Evolutionary conservation across 2,797 vertebrate species (phyloP).

Genomic region (Lepilemur ruficaudatus): DNA sequence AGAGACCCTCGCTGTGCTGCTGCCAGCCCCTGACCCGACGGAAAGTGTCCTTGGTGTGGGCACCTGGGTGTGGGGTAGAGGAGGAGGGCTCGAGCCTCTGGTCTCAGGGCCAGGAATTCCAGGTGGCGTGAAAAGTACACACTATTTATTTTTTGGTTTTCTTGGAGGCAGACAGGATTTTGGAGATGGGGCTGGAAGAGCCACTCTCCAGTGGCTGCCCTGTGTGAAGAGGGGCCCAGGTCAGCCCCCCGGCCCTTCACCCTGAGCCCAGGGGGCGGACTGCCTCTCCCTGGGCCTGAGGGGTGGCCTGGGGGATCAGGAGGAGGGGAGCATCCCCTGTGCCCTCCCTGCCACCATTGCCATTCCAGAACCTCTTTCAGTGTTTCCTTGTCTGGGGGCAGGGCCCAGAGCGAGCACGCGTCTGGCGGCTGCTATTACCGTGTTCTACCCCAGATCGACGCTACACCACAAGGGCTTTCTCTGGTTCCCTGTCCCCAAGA

Average conservation of each 20-base stretch:
- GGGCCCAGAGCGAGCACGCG: background rate
- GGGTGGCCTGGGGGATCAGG: background rate
- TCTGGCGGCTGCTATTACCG: slow-evolving; percentile 7
- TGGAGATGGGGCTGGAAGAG: slow-evolving; percentile 71
- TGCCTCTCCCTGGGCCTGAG: background rate
- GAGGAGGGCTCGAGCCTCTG: slow-evolving; percentile 89
- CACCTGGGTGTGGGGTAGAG: slow-evolving; percentile 55
- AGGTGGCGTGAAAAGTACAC: slow-evolving; percentile 81
- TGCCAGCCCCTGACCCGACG: background rate
- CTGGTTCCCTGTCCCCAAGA: slow-evolving; percentile 57
- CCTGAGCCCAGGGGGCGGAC: slow-evolving; percentile 85
- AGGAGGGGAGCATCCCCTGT: background rate
- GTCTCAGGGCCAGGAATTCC: slow-evolving; percentile 68
- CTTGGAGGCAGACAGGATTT: slow-evolving; percentile 79
- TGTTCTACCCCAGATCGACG: background rate
- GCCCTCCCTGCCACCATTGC: background rate
- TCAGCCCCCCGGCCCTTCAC: slow-evolving; percentile 70
- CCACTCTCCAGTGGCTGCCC: slow-evolving; percentile 81
- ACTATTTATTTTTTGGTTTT: slow-evolving; percentile 87
- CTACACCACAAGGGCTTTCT: slow-evolving; percentile 75
- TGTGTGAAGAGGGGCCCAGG: slow-evolving; percentile 83
- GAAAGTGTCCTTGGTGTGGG: slow-evolving; percentile 5
- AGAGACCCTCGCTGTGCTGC: slow-evolving; percentile 53
- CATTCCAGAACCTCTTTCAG: slow-evolving; percentile 65
- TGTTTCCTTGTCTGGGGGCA: slow-evolving; percentile 53